Evolutionary conservation across 2,797 vertebrate species (phyloP).

Genomic region (Rhinophrynus dorsalis): DNA sequence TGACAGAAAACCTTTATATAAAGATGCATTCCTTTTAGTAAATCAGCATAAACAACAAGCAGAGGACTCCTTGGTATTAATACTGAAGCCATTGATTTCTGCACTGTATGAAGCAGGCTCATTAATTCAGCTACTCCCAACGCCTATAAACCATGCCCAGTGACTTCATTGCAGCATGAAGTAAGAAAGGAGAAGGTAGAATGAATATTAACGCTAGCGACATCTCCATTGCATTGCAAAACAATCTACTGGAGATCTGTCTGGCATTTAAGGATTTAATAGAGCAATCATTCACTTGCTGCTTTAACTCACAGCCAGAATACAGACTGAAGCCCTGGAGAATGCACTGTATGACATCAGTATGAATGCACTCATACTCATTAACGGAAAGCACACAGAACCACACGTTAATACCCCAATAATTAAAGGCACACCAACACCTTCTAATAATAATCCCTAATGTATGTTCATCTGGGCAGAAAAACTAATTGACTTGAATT

Average conservation of each 20-base stretch:
- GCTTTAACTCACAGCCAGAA: conserved; percentile 2
- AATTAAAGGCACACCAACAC: no score
- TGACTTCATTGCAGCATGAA: conserved; percentile 52
- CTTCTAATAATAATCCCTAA: no score
- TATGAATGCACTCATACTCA: no score
- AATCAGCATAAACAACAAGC: conserved; percentile 56
- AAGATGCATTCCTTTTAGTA: conserved; percentile 49
- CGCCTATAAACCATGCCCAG: conserved; percentile 54
- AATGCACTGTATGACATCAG: background rate
- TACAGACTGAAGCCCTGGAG: background rate
- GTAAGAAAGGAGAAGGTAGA: conserved; percentile 30
- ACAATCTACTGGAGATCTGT: no score
- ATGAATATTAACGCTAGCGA: conserved; percentile 56
- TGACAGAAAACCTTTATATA: background rate
- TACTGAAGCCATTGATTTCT: conserved; percentile 69
- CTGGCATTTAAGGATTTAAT: no score
- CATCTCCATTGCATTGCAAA: no score
- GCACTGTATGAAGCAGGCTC: conserved; percentile 63
- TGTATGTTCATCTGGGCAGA: no score
- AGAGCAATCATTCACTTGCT: conserved; percentile 44
- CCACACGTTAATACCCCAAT: background rate
- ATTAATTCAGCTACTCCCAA: conserved; percentile 72
- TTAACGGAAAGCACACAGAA: background rate
- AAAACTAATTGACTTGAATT: no score
- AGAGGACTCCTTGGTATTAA: conserved; percentile 62